Evolutionary conservation across 30 jellyfish, hydroid and myxozoan genomes (phyloP).

Genomic region (Chrysaora quinquecirrha): DNA sequence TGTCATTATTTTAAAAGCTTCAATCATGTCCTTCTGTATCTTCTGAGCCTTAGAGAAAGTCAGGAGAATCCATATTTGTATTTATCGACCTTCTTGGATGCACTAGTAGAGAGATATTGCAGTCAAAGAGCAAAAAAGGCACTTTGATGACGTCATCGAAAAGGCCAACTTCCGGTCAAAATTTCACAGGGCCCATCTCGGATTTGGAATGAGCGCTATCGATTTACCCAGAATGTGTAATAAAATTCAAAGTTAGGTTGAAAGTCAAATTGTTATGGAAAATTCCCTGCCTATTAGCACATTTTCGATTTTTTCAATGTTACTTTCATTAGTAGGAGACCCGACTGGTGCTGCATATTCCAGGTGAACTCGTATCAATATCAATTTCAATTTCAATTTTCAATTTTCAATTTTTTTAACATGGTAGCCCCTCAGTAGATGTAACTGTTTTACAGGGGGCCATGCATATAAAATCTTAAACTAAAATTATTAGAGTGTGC

Average conservation of each 20-base stretch:
- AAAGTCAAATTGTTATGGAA: too few relatives aligned
- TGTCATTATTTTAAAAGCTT: constrained; percentile 24
- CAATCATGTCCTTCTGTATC: constrained; percentile 54
- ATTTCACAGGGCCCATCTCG: too few relatives aligned
- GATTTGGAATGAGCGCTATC: too few relatives aligned
- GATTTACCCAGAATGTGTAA: too few relatives aligned
- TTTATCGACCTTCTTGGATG: too few relatives aligned
- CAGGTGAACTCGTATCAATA: constrained; percentile 46
- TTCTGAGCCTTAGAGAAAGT: constrained; percentile 31
- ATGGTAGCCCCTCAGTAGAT: neutral
- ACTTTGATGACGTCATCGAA: too few relatives aligned
- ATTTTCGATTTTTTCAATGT: constrained; percentile 25
- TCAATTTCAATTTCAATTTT: neutral
- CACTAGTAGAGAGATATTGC: too few relatives aligned
- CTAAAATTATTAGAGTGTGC: too few relatives aligned
- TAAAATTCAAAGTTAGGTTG: too few relatives aligned
- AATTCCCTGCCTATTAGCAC: too few relatives aligned
- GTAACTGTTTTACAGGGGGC: constrained; percentile 1
- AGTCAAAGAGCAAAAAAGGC: too few relatives aligned
- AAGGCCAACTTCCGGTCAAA: too few relatives aligned
- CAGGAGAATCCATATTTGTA: constrained; percentile 20
- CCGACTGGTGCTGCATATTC: constrained; percentile 62
- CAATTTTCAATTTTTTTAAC: neutral
- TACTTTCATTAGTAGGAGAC: constrained; percentile 15
- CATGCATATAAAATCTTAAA: neutral